phyloP scores from a whole-genome alignment of 2,888 invertebrate species.

The Microchrysa polita region DNA sequence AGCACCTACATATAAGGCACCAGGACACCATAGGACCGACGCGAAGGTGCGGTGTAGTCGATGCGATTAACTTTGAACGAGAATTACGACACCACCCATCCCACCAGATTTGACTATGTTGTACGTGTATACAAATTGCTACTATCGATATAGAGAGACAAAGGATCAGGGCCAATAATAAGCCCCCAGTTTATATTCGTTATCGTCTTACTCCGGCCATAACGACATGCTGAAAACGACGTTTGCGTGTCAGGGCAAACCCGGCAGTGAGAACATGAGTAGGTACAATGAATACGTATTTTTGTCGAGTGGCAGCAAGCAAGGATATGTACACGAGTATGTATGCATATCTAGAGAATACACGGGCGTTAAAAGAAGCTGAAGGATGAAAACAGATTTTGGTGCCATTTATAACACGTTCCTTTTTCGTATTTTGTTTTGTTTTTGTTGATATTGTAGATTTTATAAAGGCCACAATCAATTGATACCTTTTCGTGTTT shows the following conservation, averaged over 20 bases:
- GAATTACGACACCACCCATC: constrained; percentile 9
- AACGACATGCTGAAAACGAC: not conserved
- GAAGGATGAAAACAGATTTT: not conserved
- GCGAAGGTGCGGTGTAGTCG: not conserved
- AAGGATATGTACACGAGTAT: not conserved
- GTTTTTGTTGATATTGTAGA: not conserved
- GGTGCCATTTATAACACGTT: constrained; percentile 2
- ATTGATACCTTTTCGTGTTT: constrained; percentile 3
- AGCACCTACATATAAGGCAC: not conserved
- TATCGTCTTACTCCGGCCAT: not conserved
- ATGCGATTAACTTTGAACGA: constrained; percentile 1
- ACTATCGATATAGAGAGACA: constrained; percentile 19
- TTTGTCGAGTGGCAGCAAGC: not conserved
- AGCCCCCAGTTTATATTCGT: not conserved
- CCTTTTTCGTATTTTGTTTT: no score
- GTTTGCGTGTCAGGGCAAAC: constrained; percentile 6
- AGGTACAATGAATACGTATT: not conserved
- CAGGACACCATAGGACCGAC: no score
- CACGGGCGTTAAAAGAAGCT: not conserved
- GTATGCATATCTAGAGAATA: no score
- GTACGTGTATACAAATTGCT: constrained; percentile 20
- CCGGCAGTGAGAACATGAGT: not conserved
- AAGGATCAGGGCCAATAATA: constrained; percentile 22
- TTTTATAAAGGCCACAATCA: not conserved
- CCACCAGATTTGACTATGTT: not conserved